Evolutionary conservation across 92 coral and sea anemone species (phyloP).

Genomic region (Epizoanthus ramosus): DNA sequence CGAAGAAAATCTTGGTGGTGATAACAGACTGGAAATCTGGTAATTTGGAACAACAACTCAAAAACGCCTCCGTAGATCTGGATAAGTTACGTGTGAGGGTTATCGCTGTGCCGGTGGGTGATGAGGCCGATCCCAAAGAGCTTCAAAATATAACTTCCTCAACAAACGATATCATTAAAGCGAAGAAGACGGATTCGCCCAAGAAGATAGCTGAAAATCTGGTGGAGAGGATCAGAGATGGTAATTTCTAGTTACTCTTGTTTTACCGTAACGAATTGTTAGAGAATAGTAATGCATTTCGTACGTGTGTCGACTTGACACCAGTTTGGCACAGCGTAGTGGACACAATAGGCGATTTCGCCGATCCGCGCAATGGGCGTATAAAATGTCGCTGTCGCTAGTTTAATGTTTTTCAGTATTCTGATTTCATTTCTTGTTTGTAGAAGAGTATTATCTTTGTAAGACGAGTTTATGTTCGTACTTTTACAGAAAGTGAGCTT

Average conservation of each 20-base stretch:
- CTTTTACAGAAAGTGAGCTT: conserved; percentile 54
- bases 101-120: conserved; percentile 67
- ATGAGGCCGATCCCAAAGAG: conserved; percentile 70
- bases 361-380: no score
- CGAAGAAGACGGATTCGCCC: conserved; percentile 47
- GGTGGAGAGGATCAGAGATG: conserved; percentile 65
- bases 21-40: conserved; percentile 75
- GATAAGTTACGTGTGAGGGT: conserved; percentile 62
- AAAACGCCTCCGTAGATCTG: conserved; percentile 63
- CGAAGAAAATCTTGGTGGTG: conserved; percentile 85
- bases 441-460: no score
- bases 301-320: no score
- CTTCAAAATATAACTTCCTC: conserved; percentile 61
- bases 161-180: conserved; percentile 59
- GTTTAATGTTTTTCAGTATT: no score
- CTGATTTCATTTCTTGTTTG: no score
- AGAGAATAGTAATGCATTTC: no score
- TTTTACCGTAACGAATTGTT: no score
- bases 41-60: conserved; percentile 59
- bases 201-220: conserved; percentile 53
- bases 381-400: no score
- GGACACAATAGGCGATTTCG: no score
- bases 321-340: no score
- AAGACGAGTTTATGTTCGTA: background rate
- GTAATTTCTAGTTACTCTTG: conserved; percentile 35